A percentile compares a stretch with the other conserved stretches of the same genome.
Evolutionary conservation across 2,797 vertebrate species (phyloP).

Genomic region (Sebastes diploproa): DNA sequence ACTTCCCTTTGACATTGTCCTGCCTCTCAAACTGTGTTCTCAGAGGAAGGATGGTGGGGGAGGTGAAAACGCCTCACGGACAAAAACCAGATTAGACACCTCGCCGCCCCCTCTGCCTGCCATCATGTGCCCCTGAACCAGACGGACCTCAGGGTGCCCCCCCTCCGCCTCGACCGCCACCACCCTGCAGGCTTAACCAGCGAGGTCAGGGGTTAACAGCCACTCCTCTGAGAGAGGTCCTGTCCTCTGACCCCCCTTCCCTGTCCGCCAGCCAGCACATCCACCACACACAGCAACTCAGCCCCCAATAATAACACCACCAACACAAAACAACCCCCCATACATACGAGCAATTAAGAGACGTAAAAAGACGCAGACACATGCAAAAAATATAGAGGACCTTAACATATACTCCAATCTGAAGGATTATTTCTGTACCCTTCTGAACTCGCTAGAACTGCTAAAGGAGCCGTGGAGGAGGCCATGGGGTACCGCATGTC

Average conservation of each 20-base stretch:
- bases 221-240: constrained; percentile 83
- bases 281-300: constrained; percentile 64
- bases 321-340: constrained; percentile 23
- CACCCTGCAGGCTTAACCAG: constrained; percentile 80
- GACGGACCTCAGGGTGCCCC: constrained; percentile 75
- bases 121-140: constrained; percentile 77
- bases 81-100: constrained; percentile 84
- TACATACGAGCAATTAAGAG: constrained; percentile 37
- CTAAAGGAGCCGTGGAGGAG: constrained; percentile 33
- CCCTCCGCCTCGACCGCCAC: constrained; percentile 59
- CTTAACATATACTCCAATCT: constrained; percentile 29
- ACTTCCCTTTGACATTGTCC: constrained; percentile 82
- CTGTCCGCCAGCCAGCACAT: constrained; percentile 62
- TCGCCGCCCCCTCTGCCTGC: constrained; percentile 75
- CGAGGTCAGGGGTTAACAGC: constrained; percentile 81
- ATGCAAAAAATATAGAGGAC: constrained; percentile 29
- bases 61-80: constrained; percentile 74
- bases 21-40: constrained; percentile 70
- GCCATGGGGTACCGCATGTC: constrained; percentile 41
- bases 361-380: constrained; percentile 36
- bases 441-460: constrained; percentile 35
- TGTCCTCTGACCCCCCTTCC: constrained; percentile 80
- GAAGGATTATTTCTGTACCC: constrained; percentile 67
- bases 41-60: constrained; percentile 71
- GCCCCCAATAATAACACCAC: constrained; percentile 53